A percentile compares a stretch with the other conserved stretches of the same genome.
phyloP scores from a whole-genome alignment of 2,797 vertebrate genomes.

The Gallinago nigripennis region DNA sequence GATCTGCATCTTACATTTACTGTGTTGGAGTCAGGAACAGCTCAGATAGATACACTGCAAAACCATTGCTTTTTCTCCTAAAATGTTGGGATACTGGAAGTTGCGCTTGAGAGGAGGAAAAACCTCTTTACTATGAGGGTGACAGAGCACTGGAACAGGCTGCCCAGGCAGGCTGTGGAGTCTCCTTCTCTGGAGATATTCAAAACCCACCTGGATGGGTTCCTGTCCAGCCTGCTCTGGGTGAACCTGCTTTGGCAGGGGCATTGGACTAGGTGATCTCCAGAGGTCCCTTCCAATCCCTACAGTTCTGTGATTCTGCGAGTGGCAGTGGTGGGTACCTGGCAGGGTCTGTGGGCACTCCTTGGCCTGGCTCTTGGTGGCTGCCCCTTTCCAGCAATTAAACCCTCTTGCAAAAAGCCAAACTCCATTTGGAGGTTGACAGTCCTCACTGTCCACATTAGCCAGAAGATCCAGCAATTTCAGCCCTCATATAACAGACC shows the following conservation, averaged over 20 bases:
- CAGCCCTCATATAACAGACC: neutral
- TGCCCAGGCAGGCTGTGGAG: no score
- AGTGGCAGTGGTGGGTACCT: neutral
- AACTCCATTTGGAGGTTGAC: rapidly evolving
- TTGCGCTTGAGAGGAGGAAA: neutral
- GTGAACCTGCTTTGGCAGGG: no score
- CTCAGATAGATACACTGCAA: neutral
- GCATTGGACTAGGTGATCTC: no score
- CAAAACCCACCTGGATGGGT: no score
- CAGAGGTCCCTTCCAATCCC: no score
- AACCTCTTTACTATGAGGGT: no score
- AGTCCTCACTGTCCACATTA: neutral
- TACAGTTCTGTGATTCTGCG: no score
- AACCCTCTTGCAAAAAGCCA: neutral
- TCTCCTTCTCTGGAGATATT: no score
- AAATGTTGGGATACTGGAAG: neutral
- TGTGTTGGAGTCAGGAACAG: rapidly evolving
- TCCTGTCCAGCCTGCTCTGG: no score
- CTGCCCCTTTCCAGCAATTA: neutral
- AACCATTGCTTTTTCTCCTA: neutral
- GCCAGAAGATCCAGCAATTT: neutral
- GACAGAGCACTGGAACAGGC: no score
- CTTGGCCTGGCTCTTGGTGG: neutral
- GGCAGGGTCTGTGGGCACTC: neutral
- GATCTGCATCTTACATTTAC: neutral